Conservation (phyloP, 2,888 invertebrate genomes). For the Melanophora roralis region DNA sequence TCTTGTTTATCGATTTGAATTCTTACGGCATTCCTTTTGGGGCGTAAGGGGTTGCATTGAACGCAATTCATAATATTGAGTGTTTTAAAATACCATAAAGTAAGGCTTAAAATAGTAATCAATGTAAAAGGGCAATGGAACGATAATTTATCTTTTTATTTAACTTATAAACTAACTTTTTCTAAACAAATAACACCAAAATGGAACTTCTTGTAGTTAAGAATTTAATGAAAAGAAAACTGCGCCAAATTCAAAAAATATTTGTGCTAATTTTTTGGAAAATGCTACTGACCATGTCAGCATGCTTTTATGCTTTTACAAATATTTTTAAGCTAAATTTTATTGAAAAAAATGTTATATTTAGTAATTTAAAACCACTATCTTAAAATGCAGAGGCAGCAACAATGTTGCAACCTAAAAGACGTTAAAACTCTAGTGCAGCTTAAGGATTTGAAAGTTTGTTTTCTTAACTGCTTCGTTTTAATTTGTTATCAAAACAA, state of each 20-base stretch:
- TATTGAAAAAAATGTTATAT: neutral
- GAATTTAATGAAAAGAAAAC: too few species aligned
- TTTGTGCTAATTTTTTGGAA: neutral
- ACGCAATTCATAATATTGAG: neutral
- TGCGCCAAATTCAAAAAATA: neutral
- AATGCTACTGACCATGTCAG: neutral
- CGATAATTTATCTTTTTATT: neutral
- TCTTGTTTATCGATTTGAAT: neutral
- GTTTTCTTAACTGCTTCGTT: neutral
- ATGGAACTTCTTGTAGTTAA: too few species aligned
- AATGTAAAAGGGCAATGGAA: neutral
- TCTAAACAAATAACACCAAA: too few species aligned
- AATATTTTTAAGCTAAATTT: neutral
- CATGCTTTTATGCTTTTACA: neutral
- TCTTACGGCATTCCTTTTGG: slow-evolving; percentile 7
- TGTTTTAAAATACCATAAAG: neutral
- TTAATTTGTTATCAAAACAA: neutral
- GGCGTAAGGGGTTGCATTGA: neutral
- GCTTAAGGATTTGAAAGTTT: slow-evolving; percentile 32
- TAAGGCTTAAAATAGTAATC: neutral
- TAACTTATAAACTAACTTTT: neutral
- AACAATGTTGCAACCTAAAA: slow-evolving; percentile 4
- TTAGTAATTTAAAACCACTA: neutral
- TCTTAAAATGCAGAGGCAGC: neutral
- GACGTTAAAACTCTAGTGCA: neutral